phyloP scores from a whole-genome alignment of 2,113 vertebrate species.

The Sylvia atricapilla region DNA sequence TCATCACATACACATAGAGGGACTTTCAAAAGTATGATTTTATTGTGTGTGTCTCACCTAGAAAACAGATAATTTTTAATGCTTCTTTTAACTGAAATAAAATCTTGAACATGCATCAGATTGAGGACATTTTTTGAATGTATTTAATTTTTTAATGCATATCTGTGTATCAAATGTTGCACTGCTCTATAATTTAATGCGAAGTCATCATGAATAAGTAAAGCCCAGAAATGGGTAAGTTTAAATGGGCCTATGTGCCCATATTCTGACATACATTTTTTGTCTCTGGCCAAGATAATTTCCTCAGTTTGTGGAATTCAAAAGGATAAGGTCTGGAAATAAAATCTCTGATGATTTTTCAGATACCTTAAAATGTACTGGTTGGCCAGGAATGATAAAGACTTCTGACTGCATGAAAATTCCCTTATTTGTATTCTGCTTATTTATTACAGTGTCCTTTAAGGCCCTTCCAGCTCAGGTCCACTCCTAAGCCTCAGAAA shows the following conservation, averaged over 20 bases:
- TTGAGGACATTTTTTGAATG: background rate
- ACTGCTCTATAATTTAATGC: background rate
- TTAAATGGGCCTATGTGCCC: background rate
- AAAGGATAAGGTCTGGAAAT: background rate
- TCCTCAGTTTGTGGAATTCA: background rate
- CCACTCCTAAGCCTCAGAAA: background rate
- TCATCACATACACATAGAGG: background rate
- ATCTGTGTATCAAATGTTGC: background rate
- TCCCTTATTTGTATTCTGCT: background rate
- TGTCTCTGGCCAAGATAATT: background rate
- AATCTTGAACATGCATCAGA: background rate
- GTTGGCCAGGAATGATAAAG: background rate
- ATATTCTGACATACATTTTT: background rate
- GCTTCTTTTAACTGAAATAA: background rate
- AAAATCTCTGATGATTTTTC: background rate
- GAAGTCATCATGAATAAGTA: background rate
- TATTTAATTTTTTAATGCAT: background rate
- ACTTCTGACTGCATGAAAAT: background rate
- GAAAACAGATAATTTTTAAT: background rate
- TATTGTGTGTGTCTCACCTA: background rate
- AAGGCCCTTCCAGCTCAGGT: background rate
- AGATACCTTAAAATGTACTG: background rate
- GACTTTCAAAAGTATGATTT: background rate
- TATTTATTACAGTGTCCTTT: background rate
- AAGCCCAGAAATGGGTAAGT: background rate